A percentile compares a stretch with the other conserved stretches of the same genome.
These are phyloP conservation scores for Pseudorhombus dupliciocellatus DNA, from an alignment of 2,113 vertebrate genomes.

Conservation along the genomic window DNA sequence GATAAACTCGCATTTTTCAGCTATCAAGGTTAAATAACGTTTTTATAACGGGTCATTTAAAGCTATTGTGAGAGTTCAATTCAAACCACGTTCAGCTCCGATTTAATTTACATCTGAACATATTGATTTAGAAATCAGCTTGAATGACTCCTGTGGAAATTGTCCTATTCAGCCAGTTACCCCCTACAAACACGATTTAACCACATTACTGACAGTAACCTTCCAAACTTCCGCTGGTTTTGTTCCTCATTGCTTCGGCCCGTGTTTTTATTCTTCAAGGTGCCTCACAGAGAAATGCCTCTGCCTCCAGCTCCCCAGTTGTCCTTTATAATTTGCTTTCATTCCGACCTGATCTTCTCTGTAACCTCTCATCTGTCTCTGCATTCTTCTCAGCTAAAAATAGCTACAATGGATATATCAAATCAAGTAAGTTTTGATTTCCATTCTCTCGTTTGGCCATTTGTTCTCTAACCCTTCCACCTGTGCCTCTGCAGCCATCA, in stretches of 20 bases:
- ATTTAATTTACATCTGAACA: background rate
- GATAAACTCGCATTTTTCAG: background rate
- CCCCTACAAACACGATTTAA: background rate
- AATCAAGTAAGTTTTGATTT: slow-evolving; percentile 84
- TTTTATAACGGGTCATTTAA: too few relatives aligned
- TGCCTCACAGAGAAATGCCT: slow-evolving; percentile 50
- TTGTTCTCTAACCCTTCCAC: slow-evolving; percentile 45
- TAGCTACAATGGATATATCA: slow-evolving; percentile 88
- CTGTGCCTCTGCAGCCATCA: slow-evolving; percentile 31
- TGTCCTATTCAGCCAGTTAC: background rate
- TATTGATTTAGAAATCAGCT: background rate
- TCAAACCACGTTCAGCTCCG: background rate
- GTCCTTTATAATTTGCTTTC: slow-evolving; percentile 67
- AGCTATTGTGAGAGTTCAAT: too few relatives aligned
- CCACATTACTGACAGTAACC: background rate
- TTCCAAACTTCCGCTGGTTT: slow-evolving; percentile 37
- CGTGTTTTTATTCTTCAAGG: slow-evolving; percentile 32
- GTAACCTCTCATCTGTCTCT: slow-evolving; percentile 78
- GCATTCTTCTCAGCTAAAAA: slow-evolving; percentile 84
- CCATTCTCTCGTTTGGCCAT: slow-evolving; percentile 47
- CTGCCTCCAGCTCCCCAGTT: slow-evolving; percentile 37
- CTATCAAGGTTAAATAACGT: background rate
- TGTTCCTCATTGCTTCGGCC: slow-evolving; percentile 54
- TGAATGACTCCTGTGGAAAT: background rate
- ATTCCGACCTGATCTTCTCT: slow-evolving; percentile 54